Evolutionary conservation across 2,113 vertebrate genomes (phyloP).

Genomic region (Brienomyrus longianalis): DNA sequence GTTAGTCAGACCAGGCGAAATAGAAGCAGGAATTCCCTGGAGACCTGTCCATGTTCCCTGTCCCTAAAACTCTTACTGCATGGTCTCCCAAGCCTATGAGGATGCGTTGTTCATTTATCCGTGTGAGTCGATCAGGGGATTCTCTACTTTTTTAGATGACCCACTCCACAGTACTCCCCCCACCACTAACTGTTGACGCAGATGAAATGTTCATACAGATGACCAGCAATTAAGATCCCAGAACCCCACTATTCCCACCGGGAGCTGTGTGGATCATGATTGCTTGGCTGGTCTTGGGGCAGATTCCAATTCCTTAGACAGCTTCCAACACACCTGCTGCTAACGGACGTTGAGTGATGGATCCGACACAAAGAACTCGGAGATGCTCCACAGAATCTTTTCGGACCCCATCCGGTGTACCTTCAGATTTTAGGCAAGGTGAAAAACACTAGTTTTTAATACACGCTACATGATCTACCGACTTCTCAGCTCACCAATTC

Average conservation of each 20-base stretch:
- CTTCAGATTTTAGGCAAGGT: neutral
- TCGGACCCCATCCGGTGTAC: neutral
- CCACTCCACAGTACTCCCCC: neutral
- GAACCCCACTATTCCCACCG: neutral
- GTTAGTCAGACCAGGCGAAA: neutral
- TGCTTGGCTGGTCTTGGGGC: neutral
- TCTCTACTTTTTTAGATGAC: neutral
- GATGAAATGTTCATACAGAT: neutral
- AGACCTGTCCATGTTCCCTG: neutral
- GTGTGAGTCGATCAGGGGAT: neutral
- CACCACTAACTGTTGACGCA: neutral
- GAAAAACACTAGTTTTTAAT: neutral
- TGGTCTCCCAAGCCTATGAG: neutral
- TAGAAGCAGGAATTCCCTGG: neutral
- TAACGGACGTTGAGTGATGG: neutral
- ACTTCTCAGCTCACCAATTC: neutral
- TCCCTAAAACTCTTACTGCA: neutral
- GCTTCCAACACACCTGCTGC: neutral
- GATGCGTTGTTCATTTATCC: neutral
- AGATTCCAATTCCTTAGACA: neutral
- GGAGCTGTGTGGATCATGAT: neutral
- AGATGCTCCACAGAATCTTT: neutral
- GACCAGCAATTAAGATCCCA: neutral
- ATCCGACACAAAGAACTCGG: neutral
- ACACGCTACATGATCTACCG: neutral